These are phyloP conservation scores for Idaea aversata DNA, from an alignment of 2,888 invertebrate genomes.

Conservation along the genomic window DNA sequence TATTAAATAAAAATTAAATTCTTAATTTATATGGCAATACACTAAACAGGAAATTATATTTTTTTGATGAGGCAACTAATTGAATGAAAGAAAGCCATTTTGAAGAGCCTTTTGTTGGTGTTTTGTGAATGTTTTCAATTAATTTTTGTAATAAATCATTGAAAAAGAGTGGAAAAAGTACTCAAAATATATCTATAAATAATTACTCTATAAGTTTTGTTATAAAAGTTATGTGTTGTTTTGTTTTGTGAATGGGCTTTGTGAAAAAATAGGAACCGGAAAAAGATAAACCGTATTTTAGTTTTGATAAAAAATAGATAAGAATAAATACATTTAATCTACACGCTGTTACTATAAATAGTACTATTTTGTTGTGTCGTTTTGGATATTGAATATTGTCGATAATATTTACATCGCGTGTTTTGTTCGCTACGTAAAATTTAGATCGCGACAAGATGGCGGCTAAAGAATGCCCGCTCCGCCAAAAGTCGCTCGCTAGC, in stretches of 20 bases:
- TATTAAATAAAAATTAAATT: slow-evolving; percentile 32
- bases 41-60: slow-evolving; percentile 72
- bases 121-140: slow-evolving; percentile 80
- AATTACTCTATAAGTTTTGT: slow-evolving; percentile 33
- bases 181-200: slow-evolving; percentile 34
- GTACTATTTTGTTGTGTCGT: slow-evolving; percentile 28
- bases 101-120: slow-evolving; percentile 81
- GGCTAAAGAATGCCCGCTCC: slow-evolving; percentile 75
- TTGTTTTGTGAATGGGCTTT: slow-evolving; percentile 64
- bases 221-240: slow-evolving; percentile 38
- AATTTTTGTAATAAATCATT: slow-evolving; percentile 61
- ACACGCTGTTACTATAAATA: slow-evolving; percentile 14
- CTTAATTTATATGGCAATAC: slow-evolving; percentile 71
- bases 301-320: slow-evolving; percentile 45
- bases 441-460: slow-evolving; percentile 79
- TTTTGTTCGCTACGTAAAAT: slow-evolving; percentile 76
- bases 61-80: slow-evolving; percentile 71
- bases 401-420: slow-evolving; percentile 72
- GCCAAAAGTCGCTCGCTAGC: slow-evolving; percentile 74
- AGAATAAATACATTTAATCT: slow-evolving; percentile 13
- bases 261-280: slow-evolving; percentile 70
- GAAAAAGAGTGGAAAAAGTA: slow-evolving; percentile 41
- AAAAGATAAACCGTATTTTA: slow-evolving; percentile 60
- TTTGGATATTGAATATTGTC: slow-evolving; percentile 34
- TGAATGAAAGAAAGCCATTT: slow-evolving; percentile 81